phyloP scores from a whole-genome alignment of 2,113 vertebrate species.

The Melanostigma gelatinosum region DNA sequence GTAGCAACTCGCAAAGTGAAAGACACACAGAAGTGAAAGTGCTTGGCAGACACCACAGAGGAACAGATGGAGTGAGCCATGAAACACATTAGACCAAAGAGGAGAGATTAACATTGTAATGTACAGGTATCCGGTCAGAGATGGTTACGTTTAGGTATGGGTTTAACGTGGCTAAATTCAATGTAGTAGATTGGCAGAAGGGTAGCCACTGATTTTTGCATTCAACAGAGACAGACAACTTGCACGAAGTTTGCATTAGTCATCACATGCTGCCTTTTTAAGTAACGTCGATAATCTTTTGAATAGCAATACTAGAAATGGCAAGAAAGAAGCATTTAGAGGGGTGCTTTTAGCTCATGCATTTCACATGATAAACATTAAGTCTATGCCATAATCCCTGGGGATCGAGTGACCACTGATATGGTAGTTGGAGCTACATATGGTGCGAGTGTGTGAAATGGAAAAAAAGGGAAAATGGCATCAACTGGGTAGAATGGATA shows the following conservation, averaged over 20 bases:
- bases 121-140: background rate
- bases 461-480: slow-evolving; percentile 25
- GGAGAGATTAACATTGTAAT: background rate
- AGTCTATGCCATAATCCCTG: slow-evolving; percentile 30
- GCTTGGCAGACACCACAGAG: background rate
- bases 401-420: slow-evolving; percentile 42
- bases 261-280: background rate
- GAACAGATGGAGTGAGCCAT: background rate
- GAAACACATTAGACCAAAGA: background rate
- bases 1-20: background rate
- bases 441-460: slow-evolving; percentile 59
- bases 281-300: background rate
- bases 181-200: background rate
- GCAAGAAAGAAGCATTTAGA: background rate
- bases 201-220: background rate
- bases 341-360: background rate
- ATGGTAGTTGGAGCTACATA: slow-evolving; percentile 29
- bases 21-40: background rate
- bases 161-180: background rate
- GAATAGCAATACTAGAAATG: slow-evolving; percentile 1
- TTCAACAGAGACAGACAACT: background rate
- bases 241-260: background rate
- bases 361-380: background rate
- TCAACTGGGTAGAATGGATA: slow-evolving; percentile 44
- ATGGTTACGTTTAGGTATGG: background rate